Conservation (phyloP, 2,113 vertebrate genomes). For the Amblyornis subalaris region DNA sequence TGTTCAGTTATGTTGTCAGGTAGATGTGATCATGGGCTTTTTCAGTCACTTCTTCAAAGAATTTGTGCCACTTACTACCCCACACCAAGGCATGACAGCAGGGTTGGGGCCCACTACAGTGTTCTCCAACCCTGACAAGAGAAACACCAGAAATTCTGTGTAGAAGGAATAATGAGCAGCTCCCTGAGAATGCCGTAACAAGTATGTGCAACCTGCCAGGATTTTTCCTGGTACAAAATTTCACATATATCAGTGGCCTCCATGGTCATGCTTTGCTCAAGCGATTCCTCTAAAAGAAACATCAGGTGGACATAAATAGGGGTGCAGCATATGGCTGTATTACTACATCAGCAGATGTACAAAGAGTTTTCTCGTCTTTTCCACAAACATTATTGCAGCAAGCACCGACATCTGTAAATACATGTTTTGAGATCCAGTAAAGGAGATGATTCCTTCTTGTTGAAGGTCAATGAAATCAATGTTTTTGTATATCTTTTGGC, state of each 20-base stretch:
- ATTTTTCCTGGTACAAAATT: background rate
- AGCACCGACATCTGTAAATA: background rate
- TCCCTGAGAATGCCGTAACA: fast-evolving
- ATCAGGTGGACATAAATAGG: background rate
- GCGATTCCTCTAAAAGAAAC: background rate
- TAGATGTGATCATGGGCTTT: background rate
- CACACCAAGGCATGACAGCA: background rate
- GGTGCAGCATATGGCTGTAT: background rate
- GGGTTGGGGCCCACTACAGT: background rate
- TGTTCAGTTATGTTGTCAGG: background rate
- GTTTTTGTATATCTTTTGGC: background rate
- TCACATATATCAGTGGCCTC: background rate
- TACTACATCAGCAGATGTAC: background rate
- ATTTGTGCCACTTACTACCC: background rate
- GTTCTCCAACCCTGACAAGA: background rate
- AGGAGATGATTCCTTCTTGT: background rate
- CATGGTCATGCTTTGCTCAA: background rate
- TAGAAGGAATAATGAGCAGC: background rate
- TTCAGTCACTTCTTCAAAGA: background rate
- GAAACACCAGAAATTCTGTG: background rate
- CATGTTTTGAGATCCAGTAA: background rate
- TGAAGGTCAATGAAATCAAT: background rate
- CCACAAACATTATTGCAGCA: background rate
- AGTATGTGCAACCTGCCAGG: background rate
- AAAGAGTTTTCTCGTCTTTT: background rate